Evolutionary conservation across 2,113 vertebrate species (phyloP).

Genomic region (Indicator indicator): DNA sequence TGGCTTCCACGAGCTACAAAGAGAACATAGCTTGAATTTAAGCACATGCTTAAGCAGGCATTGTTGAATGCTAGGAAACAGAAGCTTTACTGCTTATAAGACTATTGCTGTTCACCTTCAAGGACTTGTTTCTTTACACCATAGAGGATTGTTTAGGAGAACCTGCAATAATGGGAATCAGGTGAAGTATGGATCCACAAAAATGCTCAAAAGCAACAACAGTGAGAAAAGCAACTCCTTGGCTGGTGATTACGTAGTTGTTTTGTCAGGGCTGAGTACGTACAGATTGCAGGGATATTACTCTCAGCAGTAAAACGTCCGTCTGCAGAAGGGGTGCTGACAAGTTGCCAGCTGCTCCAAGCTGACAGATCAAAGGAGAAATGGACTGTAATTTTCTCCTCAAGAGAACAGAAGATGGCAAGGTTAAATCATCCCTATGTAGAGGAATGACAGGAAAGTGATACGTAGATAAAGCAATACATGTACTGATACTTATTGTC

Average conservation of each 20-base stretch:
- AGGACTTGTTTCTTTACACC: neutral
- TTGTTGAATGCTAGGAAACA: neutral
- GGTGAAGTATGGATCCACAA: neutral
- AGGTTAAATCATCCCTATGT: neutral
- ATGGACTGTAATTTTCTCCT: slow-evolving; percentile 25
- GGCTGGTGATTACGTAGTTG: neutral
- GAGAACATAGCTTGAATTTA: neutral
- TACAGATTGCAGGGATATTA: slow-evolving; percentile 17
- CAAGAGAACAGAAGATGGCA: neutral
- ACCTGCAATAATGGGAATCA: neutral
- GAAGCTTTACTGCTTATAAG: neutral
- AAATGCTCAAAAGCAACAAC: neutral
- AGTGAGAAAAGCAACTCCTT: neutral
- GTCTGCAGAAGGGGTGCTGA: neutral
- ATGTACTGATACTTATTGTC: neutral
- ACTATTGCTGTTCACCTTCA: neutral
- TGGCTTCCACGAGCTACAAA: neutral
- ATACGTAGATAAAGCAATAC: neutral
- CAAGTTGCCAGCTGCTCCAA: slow-evolving; percentile 27
- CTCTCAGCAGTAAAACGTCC: neutral
- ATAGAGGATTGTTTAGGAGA: neutral
- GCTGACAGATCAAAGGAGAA: slow-evolving; percentile 30
- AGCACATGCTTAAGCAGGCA: neutral
- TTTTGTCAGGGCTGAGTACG: neutral
- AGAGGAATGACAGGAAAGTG: neutral